A percentile compares a stretch with the other conserved stretches of the same genome.
These are phyloP conservation scores for Hyppa rectilinea DNA, from an alignment of 2,888 invertebrate genomes.

Conservation along the genomic window DNA sequence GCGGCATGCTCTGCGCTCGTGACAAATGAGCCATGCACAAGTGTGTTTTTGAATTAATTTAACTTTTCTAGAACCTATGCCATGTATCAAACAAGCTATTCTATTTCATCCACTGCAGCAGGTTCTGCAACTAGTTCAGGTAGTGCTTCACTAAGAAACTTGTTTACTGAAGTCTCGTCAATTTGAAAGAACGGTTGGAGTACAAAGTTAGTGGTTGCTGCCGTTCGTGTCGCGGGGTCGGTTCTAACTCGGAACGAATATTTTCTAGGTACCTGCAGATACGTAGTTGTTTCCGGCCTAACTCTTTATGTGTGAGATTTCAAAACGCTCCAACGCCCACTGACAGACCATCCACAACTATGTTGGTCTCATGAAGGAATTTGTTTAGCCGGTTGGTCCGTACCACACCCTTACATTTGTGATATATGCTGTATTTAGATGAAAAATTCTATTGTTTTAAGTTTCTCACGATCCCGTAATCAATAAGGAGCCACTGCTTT, in stretches of 20 bases:
- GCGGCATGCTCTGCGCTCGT: slow-evolving; percentile 28
- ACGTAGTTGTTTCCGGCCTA: background rate
- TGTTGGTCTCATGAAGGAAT: too few species aligned
- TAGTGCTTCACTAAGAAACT: background rate
- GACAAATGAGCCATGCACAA: background rate
- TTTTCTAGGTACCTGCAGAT: background rate
- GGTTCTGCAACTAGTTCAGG: background rate
- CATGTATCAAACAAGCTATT: background rate
- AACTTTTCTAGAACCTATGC: background rate
- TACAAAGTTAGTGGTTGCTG: background rate
- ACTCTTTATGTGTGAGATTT: too few species aligned
- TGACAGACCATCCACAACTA: too few species aligned
- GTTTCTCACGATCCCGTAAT: slow-evolving; percentile 26
- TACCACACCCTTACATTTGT: too few species aligned
- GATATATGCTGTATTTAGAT: too few species aligned
- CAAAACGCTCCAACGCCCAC: background rate
- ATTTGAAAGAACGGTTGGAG: background rate
- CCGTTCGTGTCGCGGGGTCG: too few species aligned
- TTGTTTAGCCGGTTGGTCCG: too few species aligned
- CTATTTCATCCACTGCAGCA: background rate
- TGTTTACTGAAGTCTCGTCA: background rate
- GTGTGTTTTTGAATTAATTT: background rate
- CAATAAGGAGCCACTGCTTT: slow-evolving; percentile 17
- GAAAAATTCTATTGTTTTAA: background rate
- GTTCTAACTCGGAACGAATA: background rate